These are phyloP conservation scores for Calephelis nemesis DNA, from an alignment of 1,140 invertebrate genomes.

Conservation along the genomic window DNA sequence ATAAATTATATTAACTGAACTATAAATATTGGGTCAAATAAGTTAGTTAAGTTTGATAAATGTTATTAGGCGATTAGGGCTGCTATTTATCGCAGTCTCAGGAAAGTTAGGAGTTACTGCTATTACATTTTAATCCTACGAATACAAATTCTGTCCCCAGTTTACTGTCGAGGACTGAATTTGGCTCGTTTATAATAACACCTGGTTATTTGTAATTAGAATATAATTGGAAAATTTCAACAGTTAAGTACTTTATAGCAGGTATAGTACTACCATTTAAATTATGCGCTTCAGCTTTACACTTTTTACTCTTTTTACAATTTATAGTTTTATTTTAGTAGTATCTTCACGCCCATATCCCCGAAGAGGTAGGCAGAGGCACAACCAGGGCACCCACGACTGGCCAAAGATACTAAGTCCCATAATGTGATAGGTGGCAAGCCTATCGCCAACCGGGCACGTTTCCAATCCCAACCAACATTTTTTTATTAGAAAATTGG, in stretches of 20 bases:
- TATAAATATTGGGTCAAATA: not conserved
- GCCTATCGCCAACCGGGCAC: too few species aligned
- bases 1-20: too few species aligned
- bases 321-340: too few species aligned
- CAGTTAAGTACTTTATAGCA: not conserved
- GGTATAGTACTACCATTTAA: not conserved
- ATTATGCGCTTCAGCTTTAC: too few species aligned
- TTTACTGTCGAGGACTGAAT: not conserved
- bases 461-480: too few species aligned
- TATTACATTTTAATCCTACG: conserved; percentile 9
- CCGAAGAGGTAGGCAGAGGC: too few species aligned
- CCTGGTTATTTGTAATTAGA: conserved; percentile 4
- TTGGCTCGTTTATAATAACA: not conserved
- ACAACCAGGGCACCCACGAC: too few species aligned
- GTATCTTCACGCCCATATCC: too few species aligned
- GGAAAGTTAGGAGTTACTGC: not conserved
- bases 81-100: conserved; percentile 2
- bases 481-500: too few species aligned
- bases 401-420: too few species aligned
- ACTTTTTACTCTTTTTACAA: too few species aligned
- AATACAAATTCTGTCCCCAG: not conserved
- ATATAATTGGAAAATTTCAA: not conserved
- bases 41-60: not conserved
- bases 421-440: too few species aligned
- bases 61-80: not conserved